Evolutionary conservation across 1,140 invertebrate genomes (phyloP), one percentile per base, ranked within the genome.

Genomic region (Dendroctonus ponderosae): DNA sequence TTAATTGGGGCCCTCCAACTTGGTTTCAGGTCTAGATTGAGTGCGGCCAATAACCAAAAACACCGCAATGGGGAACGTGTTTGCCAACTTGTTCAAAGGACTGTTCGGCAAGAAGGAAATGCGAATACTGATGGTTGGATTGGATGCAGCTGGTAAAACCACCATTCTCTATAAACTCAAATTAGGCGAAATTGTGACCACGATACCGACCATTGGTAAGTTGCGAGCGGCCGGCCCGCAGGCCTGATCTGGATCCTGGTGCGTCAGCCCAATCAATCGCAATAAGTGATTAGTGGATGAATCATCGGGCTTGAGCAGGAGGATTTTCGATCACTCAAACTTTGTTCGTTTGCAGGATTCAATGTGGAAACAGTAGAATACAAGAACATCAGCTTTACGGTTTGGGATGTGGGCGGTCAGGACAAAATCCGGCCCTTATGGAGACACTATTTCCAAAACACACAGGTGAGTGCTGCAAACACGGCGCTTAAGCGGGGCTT

Each of bases 111-210:
- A 97, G 84, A 97, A 96, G 80, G 94, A 97, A 86, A 97, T 97
- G 94, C 91, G 94, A 84, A 97, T 97, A 89, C 86, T 97, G 81
- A 97, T 97, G 95, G 96, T 89, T 73, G 96, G 96, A 77, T 87
- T 99, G 72, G 97, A 99, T 87, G 96, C 95, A 77, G 97, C 97
- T 83, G 97, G 97, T 85, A 99, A 99, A 91, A 99, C 97, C 77
- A 99, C 97, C 83, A 99, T 99, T 83, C 86, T 99, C 83, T 98
- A 99, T 87, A 98, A 98, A 89, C 88, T 99, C 79, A 98, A 99
- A 89, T 89, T 99, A 85, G 96, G 96, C 80, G 97, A 99, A 92
- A 97, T 99, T 85, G 96, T 99, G 75, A 98, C 96, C 79, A 99
- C 97, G 76, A 99, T 99, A 87, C 97, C 96, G 74, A 99, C 97